Evolutionary conservation across 2,888 invertebrate genomes (phyloP), one percentile per base, ranked within the genome.

Genomic region (Drosophila quinaria): DNA sequence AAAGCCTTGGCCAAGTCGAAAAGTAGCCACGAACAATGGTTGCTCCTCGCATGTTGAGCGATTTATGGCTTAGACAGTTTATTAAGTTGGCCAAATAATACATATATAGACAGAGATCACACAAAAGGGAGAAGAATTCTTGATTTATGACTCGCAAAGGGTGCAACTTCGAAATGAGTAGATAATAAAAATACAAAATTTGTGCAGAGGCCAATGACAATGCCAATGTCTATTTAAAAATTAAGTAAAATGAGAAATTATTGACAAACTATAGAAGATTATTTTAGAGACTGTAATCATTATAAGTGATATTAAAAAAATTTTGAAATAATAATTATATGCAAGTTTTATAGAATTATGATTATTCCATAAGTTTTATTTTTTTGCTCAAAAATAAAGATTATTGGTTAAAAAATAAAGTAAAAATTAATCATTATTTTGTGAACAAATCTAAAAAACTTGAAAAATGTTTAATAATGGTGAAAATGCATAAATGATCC

Each of bases 51-150:
- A 75, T 75, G 72, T 73, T 84, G 85, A 87, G 81, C 85, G 82
- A 84, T 87, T 84, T 84, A 84, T 85, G 85, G 87, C 82, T 78
- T 60, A 70, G 54, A 67, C 61, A 74, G 61, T 78, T 78, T 78
- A 78, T 78, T 78, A 67, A 62, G 56, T 67, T 67, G 71, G 42
- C 47, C 66, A 64, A 73, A 73, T 62, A 73, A 60, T 60, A 64
- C 58, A 31, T 31, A 31, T 31, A 22, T 5, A 22, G 62, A 22
- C 54, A 46, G 29, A 49, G 10, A 41, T 33, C 59, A 47, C 37
- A 22, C 22, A 25, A 44, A 11, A n/a, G 25, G 13, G 15, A 29
- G 11, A 33, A 19, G 9, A 25, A 41, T 58, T 42, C 35, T 13
- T 59, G 55, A 76, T 67, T 75, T 74, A 67, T 71, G 58, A 67